phyloP scores from a whole-genome alignment of 2,797 vertebrate genomes.

The Falco naumanni region DNA sequence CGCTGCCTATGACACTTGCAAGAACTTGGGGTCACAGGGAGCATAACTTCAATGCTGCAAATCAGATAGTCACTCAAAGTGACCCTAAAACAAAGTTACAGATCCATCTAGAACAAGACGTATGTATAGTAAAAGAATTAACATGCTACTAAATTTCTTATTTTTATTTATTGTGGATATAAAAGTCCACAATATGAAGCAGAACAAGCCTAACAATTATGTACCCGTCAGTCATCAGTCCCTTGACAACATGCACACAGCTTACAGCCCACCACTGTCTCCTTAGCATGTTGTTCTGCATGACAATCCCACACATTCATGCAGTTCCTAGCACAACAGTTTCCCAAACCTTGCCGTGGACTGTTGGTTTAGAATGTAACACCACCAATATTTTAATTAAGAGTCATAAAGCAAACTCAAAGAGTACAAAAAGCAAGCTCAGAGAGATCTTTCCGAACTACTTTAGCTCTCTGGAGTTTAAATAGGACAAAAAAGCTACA shows the following conservation, averaged over 20 bases:
- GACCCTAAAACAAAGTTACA: not conserved
- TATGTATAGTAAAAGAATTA: not conserved
- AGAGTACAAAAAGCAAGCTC: not conserved
- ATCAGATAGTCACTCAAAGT: not conserved
- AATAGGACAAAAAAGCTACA: not conserved
- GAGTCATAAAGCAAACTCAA: not conserved
- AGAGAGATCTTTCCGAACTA: not conserved
- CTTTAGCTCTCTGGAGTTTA: not conserved
- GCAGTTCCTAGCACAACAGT: not conserved
- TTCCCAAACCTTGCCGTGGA: not conserved
- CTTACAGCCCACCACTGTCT: not conserved
- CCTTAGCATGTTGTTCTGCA: not conserved
- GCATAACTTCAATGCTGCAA: not conserved
- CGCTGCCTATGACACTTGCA: not conserved
- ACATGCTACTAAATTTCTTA: not conserved
- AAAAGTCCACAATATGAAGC: rapidly evolving
- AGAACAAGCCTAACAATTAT: not conserved
- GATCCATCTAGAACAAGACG: not conserved
- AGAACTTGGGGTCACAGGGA: not conserved
- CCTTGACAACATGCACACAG: not conserved
- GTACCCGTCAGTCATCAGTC: not conserved
- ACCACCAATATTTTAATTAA: not conserved
- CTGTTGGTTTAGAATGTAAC: not conserved
- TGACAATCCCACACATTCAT: rapidly evolving
- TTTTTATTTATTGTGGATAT: not conserved